These are phyloP conservation scores for Tinea trinotella DNA, from an alignment of 2,888 invertebrate genomes.

Conservation along the genomic window DNA sequence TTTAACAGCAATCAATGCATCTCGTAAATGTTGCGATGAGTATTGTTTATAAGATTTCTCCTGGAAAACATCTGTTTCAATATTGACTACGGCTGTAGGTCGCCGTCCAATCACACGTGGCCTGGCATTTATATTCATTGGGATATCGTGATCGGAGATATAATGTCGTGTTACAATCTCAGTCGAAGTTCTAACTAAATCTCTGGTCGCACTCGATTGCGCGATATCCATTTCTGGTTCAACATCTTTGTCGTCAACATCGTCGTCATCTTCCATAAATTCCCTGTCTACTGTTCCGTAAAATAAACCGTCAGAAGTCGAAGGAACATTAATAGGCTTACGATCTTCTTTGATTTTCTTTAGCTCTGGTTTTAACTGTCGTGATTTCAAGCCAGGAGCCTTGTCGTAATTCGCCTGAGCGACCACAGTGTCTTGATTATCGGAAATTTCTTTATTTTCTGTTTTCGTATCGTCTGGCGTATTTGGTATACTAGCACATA, in stretches of 20 bases:
- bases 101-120: conserved; percentile 13
- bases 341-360: neutral
- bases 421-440: neutral
- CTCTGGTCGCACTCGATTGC: neutral
- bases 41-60: conserved; percentile 27
- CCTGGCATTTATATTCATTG: conserved; percentile 17
- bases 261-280: conserved; percentile 4
- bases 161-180: conserved; percentile 13
- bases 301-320: neutral
- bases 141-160: conserved; percentile 15
- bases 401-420: neutral
- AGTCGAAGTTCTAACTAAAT: conserved; percentile 9
- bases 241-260: neutral
- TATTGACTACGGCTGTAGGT: conserved; percentile 13
- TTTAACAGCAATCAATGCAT: conserved; percentile 28
- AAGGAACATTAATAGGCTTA: neutral
- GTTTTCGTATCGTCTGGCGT: neutral
- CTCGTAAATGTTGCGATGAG: conserved; percentile 27
- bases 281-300: neutral
- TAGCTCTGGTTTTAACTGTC: neutral
- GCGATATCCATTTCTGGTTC: neutral
- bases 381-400: neutral
- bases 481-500: conserved; percentile 27
- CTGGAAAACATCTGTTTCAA: conserved; percentile 21
- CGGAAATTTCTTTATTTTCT: neutral